Base-by-base conservation (phyloP, 2,113 vertebrate species). In the Pituophis catenifer region DNA sequence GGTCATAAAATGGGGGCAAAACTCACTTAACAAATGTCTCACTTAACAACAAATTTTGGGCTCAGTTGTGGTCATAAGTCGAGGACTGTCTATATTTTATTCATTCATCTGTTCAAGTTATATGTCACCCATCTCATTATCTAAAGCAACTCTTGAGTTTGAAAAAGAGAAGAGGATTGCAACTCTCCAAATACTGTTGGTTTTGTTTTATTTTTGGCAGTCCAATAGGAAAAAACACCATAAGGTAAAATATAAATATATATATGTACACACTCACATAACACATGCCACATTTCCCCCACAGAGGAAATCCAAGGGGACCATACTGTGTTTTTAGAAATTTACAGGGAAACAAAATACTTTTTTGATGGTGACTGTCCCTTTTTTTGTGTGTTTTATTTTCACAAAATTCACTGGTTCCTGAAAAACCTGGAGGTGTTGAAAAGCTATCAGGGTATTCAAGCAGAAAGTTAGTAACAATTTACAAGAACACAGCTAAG, bases 241-340 rank as follows among this genome's bases (percentile, higher is more conserved):
- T 75, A 75, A 75, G 65, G 65, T 75, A 17, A 15, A 33, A 10
- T 4, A 26, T 4, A 62, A 12, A 29, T 2, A 87, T 44, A 44
- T 38, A 38, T 44, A 44, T 44, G 3, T 44, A 44, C 24, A 50
- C 1, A 1, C 0, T 19, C 21, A 62, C 29, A 0, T 2, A 70
- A 15, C 65, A 33, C 13, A 75, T 70, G 65, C 70, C 15, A 75
- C 15, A n/a, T 75, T 75, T 33, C 70, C 5, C 70, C 62, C 38
- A 33, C 48, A 15, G 17, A 19, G 2, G 0, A 8, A 54, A 90
- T 21, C 38, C 55, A 54, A 19, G n/a, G 89, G 50, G 58, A 8
- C 57, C 26, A 3, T 15, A 12, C 33, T 0, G 29, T 0, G 0
- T n/a, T 0, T 15, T 92, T 88, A 0, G 0, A 90, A 62, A 92